These are phyloP conservation scores for Parelbella ahira DNA, from an alignment of 2,888 invertebrate species.

Conservation along the genomic window DNA sequence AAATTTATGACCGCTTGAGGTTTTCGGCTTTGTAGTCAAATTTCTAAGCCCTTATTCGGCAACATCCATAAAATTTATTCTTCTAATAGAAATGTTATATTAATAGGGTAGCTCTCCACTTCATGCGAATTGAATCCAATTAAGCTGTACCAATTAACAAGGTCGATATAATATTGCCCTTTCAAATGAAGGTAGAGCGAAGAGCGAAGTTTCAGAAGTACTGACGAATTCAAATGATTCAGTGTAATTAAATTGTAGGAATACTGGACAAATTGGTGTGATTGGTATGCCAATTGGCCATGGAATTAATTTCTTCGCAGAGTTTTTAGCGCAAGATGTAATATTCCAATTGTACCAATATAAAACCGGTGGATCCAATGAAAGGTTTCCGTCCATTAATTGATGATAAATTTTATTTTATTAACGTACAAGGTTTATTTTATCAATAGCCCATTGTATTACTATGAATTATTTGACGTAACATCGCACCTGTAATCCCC, in stretches of 20 bases:
- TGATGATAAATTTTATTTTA: too few relatives aligned
- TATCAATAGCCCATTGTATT: too few relatives aligned
- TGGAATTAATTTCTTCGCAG: constrained; percentile 55
- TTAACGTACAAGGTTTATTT: too few relatives aligned
- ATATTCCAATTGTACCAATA: too few relatives aligned
- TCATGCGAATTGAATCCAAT: constrained; percentile 47
- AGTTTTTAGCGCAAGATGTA: constrained; percentile 50
- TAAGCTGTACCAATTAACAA: constrained; percentile 47
- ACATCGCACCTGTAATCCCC: too few relatives aligned
- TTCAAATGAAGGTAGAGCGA: constrained; percentile 41
- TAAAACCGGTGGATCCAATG: too few relatives aligned
- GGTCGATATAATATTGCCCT: constrained; percentile 45
- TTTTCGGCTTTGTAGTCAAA: neutral
- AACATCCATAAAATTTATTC: constrained; percentile 21
- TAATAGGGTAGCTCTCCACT: constrained; percentile 29
- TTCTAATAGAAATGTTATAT: constrained; percentile 19
- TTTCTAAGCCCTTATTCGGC: neutral
- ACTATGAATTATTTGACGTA: too few relatives aligned
- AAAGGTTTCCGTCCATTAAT: too few relatives aligned
- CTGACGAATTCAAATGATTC: constrained; percentile 44
- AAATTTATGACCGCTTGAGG: too few relatives aligned
- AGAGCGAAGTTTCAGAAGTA: constrained; percentile 34
- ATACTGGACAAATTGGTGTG: constrained; percentile 53
- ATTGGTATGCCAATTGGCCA: constrained; percentile 40
- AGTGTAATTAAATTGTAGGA: constrained; percentile 58